phyloP scores from a whole-genome alignment of 2,113 vertebrate species.

The Misgurnus anguillicaudatus region DNA sequence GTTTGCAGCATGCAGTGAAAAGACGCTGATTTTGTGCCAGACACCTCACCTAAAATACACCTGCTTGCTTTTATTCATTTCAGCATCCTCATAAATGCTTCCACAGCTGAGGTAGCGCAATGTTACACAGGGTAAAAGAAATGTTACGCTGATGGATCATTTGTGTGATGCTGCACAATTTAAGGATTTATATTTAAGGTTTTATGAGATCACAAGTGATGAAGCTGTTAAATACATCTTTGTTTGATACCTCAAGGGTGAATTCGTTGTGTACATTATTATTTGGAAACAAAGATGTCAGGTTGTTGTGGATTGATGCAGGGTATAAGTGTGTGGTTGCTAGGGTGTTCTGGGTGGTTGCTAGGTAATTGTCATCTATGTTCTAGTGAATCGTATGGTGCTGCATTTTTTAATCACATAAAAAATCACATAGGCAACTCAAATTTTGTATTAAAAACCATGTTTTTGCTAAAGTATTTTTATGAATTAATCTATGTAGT shows the following conservation, averaged over 20 bases:
- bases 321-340: not conserved
- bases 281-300: not conserved
- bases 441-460: too few relatives aligned
- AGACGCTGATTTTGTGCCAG: not conserved
- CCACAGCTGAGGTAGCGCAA: slow-evolving; percentile 26
- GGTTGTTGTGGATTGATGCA: not conserved
- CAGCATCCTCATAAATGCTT: slow-evolving; percentile 26
- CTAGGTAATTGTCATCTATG: not conserved
- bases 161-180: not conserved
- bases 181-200: not conserved
- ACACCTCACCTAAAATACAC: slow-evolving; percentile 21
- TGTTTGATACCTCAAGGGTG: not conserved
- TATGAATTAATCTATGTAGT: too few relatives aligned
- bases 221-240: not conserved
- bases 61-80: slow-evolving; percentile 48
- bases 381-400: not conserved
- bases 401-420: too few relatives aligned
- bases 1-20: slow-evolving; percentile 8
- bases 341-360: not conserved
- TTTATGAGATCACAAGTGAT: not conserved
- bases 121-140: not conserved
- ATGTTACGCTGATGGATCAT: not conserved
- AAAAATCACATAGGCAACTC: not conserved
- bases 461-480: too few relatives aligned
- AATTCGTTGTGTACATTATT: too few relatives aligned